Conservation (phyloP, 2,113 vertebrate genomes). For the Hassar affinis region DNA sequence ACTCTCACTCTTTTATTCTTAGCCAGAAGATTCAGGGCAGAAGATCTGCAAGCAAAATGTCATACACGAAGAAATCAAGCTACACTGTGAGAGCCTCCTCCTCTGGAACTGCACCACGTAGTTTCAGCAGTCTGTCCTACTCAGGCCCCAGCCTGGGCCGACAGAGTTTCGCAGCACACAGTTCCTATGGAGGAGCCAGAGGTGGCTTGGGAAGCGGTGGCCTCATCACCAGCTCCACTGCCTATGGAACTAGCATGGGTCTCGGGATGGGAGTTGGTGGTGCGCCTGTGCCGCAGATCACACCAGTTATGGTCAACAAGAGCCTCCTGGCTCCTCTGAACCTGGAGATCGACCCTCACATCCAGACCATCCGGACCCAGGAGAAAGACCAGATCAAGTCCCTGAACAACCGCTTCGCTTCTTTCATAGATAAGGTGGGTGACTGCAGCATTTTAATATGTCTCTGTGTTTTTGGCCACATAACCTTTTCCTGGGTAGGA, state of each 20-base stretch:
- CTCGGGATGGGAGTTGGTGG: conserved; percentile 56
- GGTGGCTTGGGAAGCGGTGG: conserved; percentile 62
- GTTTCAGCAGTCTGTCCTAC: conserved; percentile 73
- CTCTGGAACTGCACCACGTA: conserved; percentile 57
- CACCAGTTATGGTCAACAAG: conserved; percentile 86
- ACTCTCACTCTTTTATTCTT: conserved; percentile 49
- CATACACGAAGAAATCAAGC: conserved; percentile 41
- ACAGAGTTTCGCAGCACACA: conserved; percentile 62
- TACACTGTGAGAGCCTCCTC: conserved; percentile 59
- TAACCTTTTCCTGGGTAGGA: neutral
- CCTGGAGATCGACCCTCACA: conserved; percentile 85
- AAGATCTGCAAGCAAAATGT: conserved; percentile 61
- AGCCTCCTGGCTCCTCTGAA: conserved; percentile 86
- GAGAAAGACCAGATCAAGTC: conserved; percentile 95
- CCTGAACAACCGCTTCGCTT: conserved; percentile 85
- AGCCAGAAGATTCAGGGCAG: conserved; percentile 36
- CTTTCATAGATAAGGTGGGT: conserved; percentile 93
- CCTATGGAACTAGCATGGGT: conserved; percentile 62
- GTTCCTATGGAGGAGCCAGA: conserved; percentile 58
- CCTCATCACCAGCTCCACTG: conserved; percentile 57
- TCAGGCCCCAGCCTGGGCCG: conserved; percentile 52
- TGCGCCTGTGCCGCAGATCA: conserved; percentile 68
- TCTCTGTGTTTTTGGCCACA: neutral
- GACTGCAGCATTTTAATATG: neutral
- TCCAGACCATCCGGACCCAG: conserved; percentile 85